phyloP scores from a whole-genome alignment of 2,888 invertebrate species.

The Cosmopolites sordidus region DNA sequence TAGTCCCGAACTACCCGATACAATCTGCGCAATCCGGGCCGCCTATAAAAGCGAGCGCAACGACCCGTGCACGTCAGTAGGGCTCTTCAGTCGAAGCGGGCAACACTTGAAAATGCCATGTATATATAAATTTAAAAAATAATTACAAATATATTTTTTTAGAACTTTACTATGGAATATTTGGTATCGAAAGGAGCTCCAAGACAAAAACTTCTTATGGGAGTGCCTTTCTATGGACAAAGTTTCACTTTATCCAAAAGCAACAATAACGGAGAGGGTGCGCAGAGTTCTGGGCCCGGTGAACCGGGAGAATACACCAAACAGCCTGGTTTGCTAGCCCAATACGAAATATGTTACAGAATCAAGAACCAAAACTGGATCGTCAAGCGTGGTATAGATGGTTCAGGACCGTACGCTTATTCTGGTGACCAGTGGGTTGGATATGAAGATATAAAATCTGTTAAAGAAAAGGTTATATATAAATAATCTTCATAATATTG shows the following conservation, averaged over 20 bases:
- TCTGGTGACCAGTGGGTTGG: conserved; percentile 84
- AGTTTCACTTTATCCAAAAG: conserved; percentile 63
- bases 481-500: not conserved
- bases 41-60: too few species aligned
- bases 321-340: conserved; percentile 84
- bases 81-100: too few species aligned
- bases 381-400: conserved; percentile 53
- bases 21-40: too few species aligned
- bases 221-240: conserved; percentile 85
- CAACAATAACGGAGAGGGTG: conserved; percentile 55
- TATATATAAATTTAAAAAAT: too few species aligned
- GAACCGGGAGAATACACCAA: conserved; percentile 75
- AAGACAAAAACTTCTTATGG: conserved; percentile 71
- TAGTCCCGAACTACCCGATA: too few species aligned
- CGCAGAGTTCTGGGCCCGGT: conserved; percentile 69
- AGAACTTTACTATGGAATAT: conserved; percentile 79
- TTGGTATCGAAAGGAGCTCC: conserved; percentile 70
- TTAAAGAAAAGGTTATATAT: conserved; percentile 72
- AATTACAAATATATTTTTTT: too few species aligned
- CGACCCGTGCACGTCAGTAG: too few species aligned
- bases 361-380: conserved; percentile 66
- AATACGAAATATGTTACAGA: conserved; percentile 78
- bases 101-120: too few species aligned
- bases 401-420: conserved; percentile 73
- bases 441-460: conserved; percentile 76